These are phyloP conservation scores for Dasypogon diadema DNA, from an alignment of 2,888 invertebrate genomes.

Conservation along the genomic window DNA sequence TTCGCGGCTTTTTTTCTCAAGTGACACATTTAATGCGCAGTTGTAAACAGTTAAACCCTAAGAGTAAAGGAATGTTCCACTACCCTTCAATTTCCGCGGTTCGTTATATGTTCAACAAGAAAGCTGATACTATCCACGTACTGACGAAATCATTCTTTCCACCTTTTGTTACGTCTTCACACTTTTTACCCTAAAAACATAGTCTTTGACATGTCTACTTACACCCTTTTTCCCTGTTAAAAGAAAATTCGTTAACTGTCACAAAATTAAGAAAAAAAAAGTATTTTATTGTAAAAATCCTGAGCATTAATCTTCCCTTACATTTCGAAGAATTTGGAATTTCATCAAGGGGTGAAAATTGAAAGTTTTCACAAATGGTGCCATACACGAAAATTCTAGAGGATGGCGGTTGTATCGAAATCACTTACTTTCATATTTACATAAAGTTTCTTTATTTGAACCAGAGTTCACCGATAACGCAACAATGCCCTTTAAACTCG, in stretches of 20 bases:
- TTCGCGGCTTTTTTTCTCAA: too few species aligned
- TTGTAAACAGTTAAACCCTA: too few species aligned
- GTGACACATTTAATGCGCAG: too few species aligned
- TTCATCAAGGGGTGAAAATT: conserved; percentile 3
- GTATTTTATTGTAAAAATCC: conserved; percentile 9
- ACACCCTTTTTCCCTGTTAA: conserved; percentile 2
- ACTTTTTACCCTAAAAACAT: neutral
- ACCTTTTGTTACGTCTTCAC: neutral
- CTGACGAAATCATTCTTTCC: too few species aligned
- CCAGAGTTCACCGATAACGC: neutral
- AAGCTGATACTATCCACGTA: too few species aligned
- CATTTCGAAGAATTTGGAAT: neutral
- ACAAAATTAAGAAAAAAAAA: conserved; percentile 10
- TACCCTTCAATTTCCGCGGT: too few species aligned
- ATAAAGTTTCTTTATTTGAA: neutral
- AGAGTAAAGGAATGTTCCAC: too few species aligned
- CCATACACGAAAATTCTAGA: neutral
- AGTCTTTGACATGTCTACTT: neutral
- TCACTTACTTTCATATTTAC: conserved; percentile 1
- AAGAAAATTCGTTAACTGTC: conserved; percentile 37
- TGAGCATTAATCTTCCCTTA: neutral
- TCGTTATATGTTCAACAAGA: too few species aligned
- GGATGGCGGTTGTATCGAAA: neutral
- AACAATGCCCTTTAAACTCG: neutral
- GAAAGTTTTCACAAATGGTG: too few species aligned